Percentiles rank a stretch among this genome's conserved stretches.
Conservation (phyloP, 2,888 invertebrate genomes). For the Meandrusa payeni region DNA sequence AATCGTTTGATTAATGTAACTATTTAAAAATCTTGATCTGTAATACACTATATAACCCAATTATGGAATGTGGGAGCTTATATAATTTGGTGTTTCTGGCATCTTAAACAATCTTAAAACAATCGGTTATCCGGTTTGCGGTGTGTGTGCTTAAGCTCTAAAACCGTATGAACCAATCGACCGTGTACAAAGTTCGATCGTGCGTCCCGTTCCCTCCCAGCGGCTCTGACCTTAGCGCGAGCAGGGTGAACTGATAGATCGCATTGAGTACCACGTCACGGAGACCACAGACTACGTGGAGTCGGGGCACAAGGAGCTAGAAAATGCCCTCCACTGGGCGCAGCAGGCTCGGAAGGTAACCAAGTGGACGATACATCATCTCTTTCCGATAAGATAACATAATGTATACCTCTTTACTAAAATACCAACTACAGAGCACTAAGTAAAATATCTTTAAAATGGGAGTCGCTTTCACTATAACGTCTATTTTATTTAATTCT, state of each 20-base stretch:
- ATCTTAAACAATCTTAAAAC: constrained; percentile 46
- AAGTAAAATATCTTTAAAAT: background rate
- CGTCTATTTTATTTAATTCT: constrained; percentile 2
- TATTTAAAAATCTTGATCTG: constrained; percentile 14
- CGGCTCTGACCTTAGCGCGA: constrained; percentile 63
- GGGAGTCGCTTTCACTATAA: background rate
- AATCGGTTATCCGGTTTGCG: constrained; percentile 45
- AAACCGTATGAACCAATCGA: constrained; percentile 74
- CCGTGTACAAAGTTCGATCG: constrained; percentile 44
- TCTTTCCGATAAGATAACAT: constrained; percentile 15
- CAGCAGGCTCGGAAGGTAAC: constrained; percentile 94
- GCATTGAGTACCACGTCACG: constrained; percentile 96
- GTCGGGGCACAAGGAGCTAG: constrained; percentile 88
- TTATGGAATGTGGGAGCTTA: constrained; percentile 38
- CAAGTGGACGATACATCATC: constrained; percentile 20
- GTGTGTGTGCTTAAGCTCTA: constrained; percentile 48
- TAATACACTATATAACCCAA: constrained; percentile 33
- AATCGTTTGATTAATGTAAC: constrained; percentile 45
- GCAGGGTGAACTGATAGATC: constrained; percentile 96
- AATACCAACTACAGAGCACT: constrained; percentile 5
- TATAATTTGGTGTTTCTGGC: constrained; percentile 33
- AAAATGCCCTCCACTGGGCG: constrained; percentile 90
- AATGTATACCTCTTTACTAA: constrained; percentile 2
- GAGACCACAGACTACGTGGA: constrained; percentile 92
- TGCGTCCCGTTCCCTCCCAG: constrained; percentile 60